Percentiles rank a stretch among this genome's conserved stretches.
Conservation (phyloP, 2,113 vertebrate genomes). For the Glaucomys volans region DNA sequence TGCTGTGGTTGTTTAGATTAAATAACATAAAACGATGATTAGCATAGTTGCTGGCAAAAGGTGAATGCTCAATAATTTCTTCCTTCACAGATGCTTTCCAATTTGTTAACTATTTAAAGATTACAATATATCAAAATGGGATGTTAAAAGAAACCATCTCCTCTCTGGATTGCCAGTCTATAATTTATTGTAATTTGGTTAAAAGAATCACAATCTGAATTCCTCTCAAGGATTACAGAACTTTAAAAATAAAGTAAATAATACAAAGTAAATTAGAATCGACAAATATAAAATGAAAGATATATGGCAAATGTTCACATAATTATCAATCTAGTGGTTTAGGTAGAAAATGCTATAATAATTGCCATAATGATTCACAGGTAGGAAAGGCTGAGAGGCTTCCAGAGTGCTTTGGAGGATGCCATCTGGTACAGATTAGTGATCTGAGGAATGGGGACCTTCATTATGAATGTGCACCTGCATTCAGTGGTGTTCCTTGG, state of each 20-base stretch:
- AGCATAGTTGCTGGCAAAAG: neutral
- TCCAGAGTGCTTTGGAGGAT: neutral
- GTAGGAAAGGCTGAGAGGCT: neutral
- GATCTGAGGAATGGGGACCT: neutral
- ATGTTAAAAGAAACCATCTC: neutral
- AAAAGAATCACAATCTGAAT: neutral
- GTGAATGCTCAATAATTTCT: neutral
- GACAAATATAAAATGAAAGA: neutral
- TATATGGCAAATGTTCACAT: neutral
- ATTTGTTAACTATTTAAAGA: neutral
- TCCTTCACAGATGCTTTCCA: neutral
- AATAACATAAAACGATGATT: neutral
- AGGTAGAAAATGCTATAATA: neutral
- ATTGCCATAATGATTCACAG: neutral
- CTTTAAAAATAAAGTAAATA: neutral
- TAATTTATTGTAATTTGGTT: neutral
- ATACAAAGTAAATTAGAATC: neutral
- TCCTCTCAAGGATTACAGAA: neutral
- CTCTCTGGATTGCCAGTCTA: neutral
- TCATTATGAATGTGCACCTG: neutral
- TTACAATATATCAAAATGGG: neutral
- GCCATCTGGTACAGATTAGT: rapidly evolving
- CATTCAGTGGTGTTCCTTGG: neutral
- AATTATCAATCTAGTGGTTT: neutral
- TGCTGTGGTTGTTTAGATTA: neutral